Conservation (phyloP, 2,888 invertebrate species). For the Andrena chrysosceles region DNA sequence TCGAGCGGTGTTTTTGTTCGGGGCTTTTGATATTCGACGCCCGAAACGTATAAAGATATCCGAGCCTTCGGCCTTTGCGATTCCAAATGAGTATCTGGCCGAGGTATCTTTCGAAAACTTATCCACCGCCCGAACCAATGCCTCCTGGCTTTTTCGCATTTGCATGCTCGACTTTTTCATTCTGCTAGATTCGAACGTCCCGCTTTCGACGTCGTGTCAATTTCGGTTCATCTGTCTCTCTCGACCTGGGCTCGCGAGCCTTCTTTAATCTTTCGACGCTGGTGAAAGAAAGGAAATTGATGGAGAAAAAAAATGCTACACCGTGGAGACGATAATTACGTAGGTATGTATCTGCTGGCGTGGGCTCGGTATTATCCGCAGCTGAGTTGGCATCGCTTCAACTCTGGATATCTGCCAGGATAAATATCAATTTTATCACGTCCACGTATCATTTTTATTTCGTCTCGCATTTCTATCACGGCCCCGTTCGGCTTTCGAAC, state of each 20-base stretch:
- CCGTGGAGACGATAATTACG: slow-evolving; percentile 57
- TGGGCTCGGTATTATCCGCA: slow-evolving; percentile 53
- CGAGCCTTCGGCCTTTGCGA: slow-evolving; percentile 16
- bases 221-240: slow-evolving; percentile 29
- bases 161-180: slow-evolving; percentile 47
- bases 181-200: slow-evolving; percentile 46
- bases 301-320: slow-evolving; percentile 13
- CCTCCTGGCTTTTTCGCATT: slow-evolving; percentile 31
- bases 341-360: slow-evolving; percentile 34
- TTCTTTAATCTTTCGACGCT: slow-evolving; percentile 42
- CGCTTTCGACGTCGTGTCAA: slow-evolving; percentile 45
- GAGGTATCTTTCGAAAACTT: slow-evolving; percentile 19
- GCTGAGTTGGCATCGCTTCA: slow-evolving; percentile 70
- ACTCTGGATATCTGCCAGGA: slow-evolving; percentile 76
- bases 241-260: slow-evolving; percentile 9
- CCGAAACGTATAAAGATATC: slow-evolving; percentile 10
- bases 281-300: slow-evolving; percentile 22
- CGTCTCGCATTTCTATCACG: slow-evolving; percentile 46
- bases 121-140: slow-evolving; percentile 44
- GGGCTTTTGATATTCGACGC: not conserved
- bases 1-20: not conserved
- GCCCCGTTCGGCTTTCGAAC: slow-evolving; percentile 15
- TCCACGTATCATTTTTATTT: slow-evolving; percentile 68
- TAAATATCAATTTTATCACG: slow-evolving; percentile 79
- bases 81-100: slow-evolving; percentile 37